Conservation (phyloP, 37 sponge, comb jelly and placozoan genomes). For the Tethya wilhelma region DNA sequence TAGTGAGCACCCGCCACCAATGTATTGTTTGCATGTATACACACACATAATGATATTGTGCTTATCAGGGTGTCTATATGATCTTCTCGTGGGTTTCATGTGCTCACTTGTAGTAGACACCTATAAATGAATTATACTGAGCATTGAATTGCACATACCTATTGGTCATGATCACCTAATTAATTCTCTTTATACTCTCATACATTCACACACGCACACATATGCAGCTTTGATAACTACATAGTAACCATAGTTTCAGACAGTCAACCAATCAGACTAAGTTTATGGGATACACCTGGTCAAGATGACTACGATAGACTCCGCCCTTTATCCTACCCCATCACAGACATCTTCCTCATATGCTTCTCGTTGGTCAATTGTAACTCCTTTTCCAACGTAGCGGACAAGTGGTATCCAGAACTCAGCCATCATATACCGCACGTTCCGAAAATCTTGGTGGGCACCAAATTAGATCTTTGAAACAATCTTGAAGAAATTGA, state of each 20-base stretch:
- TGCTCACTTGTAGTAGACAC: no score
- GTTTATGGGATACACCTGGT: conserved; percentile 95
- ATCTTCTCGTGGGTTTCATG: no score
- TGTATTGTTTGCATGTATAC: no score
- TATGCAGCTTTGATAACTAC: conserved; percentile 91
- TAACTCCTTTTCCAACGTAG: conserved; percentile 80
- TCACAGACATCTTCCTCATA: conserved; percentile 89
- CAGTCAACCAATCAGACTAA: conserved; percentile 79
- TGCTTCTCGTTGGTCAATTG: conserved; percentile 87
- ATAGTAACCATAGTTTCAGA: conserved; percentile 89
- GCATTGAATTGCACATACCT: no score
- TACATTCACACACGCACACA: neutral
- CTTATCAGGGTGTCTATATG: no score
- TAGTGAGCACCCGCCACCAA: conserved; percentile 89
- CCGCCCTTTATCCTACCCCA: conserved; percentile 89
- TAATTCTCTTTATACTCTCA: neutral
- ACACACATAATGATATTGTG: no score
- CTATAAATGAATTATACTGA: no score
- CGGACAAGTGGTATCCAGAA: conserved; percentile 89
- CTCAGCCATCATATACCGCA: conserved; percentile 85
- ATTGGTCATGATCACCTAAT: no score
- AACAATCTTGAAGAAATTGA: conserved; percentile 77
- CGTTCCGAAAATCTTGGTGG: conserved; percentile 87
- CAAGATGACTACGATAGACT: conserved; percentile 93
- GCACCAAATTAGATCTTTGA: conserved; percentile 87